Evolutionary conservation across 2,797 vertebrate species (phyloP), one percentile per base, ranked within the genome.

Genomic region (Ctenochaetus hawaiiensis): DNA sequence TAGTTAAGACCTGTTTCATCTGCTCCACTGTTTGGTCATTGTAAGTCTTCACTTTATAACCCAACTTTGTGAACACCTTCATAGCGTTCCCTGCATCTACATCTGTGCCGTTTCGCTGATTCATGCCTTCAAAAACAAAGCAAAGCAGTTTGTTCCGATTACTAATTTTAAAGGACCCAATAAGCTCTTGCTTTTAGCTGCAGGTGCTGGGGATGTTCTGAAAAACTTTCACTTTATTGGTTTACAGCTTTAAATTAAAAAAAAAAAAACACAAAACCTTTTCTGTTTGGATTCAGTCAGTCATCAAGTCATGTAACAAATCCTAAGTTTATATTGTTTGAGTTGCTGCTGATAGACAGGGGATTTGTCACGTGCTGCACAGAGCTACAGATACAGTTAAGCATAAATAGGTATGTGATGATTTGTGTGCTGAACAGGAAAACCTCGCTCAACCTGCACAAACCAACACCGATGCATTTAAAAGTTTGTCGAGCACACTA

Each of bases 91-190:
- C 94, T n/a, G 95, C 95, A 26, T 96, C 95, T 0, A 95, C 84
- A 2, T 96, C 95, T 0, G 95, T 96, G 8, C 95, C 95, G 9
- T 95, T 95, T 43, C 95, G 88, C 54, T 92, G 89, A 85, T 96
- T 96, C 95, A 96, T 96, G 51, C 95, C 95, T 95, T 67, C 52
- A 20, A 64, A 60, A 65, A 51, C 17, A 68, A 26, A 64, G 8
- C 14, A 64, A 30, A 26, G 7, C 68, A 6, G 6, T 20, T 7
- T 39, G 5, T 30, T 59, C 14, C 39, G 12, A 45, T 66, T 45
- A 64, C 9, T 51, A 22, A 30, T 30, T 30, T 30, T 30, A 5
- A 34, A 4, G 45, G 47, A 76, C 41, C 58, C 1, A 30, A 44
- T 18, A 0, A 63, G 26, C 26, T 30, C 26, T 30, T 30, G 26